Base-by-base conservation (phyloP, 2,113 vertebrate genomes). In the Geococcyx californianus region DNA sequence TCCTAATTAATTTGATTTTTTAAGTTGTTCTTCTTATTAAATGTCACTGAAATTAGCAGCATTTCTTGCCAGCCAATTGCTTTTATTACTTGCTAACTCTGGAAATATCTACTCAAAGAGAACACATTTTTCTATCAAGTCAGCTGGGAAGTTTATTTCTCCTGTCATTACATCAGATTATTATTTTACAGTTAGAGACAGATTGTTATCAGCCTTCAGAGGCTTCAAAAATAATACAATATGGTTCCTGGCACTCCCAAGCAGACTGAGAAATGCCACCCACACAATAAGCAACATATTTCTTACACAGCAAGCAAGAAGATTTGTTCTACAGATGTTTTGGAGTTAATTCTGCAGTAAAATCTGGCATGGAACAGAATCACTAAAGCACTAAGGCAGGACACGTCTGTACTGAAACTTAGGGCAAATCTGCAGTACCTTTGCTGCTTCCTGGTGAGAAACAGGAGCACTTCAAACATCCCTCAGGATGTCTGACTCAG, bases 251-350 rank as follows among this genome's bases (percentile, higher is more conserved):
- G 77, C 89, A 93, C 64, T 93, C 82, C 28, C 17, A 60, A 84
- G 72, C 51, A 96, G 87, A 80, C 87, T 95, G 84, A 94, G 72
- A 95, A 91, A 90, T 90, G 75, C 95, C 89, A 94, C 91, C 91
- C 67, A 86, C 47, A 51, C 68, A 80, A 94, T 96, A 42, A 85
- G 58, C 59, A 74, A 55, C 34, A 55, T 25, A 3, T 69, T 82
- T 93, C 87, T 81, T 21, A 88, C 29, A 34, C 26, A 83, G 36
- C 29, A 49, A 76, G 59, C 36, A 69, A 69, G 42, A 77, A 55
- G 19, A 45, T 78, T 87, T 74, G 34, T 88, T 76, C 55, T 80
- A 66, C 84, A 93, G 95, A 82, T 87, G 91, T 94, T 96, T 38
- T 84, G 33, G 81, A 95, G 81, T 92, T 89, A 66, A 89, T 89